Evolutionary conservation across 2,888 invertebrate genomes (phyloP).

Genomic region (Lordiphosa andalusiaca): DNA sequence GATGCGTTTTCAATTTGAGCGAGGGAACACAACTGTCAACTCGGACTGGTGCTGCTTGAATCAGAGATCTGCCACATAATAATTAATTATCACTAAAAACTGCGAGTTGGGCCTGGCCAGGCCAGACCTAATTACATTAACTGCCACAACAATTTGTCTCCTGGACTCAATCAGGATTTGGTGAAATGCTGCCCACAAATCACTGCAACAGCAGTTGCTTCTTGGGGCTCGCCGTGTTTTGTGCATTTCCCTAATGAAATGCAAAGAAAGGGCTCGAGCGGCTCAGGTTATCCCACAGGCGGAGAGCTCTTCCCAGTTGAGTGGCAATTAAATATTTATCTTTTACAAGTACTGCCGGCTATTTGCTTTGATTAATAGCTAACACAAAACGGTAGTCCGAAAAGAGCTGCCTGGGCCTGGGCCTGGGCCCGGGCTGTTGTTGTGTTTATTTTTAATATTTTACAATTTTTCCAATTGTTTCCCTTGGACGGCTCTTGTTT

Average conservation of each 20-base stretch:
- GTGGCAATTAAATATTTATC: slow-evolving; percentile 67
- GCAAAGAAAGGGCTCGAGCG: slow-evolving; percentile 46
- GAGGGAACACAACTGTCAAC: slow-evolving; percentile 15
- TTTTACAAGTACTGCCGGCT: slow-evolving; percentile 34
- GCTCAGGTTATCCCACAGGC: slow-evolving; percentile 19
- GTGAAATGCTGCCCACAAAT: slow-evolving; percentile 18
- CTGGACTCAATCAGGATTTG: slow-evolving; percentile 39
- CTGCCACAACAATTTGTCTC: slow-evolving; percentile 27
- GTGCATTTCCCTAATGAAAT: slow-evolving; percentile 64
- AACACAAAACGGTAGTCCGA: slow-evolving; percentile 23
- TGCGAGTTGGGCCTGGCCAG: slow-evolving; percentile 7
- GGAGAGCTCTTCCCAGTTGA: slow-evolving; percentile 29
- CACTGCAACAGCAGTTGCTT: slow-evolving; percentile 7
- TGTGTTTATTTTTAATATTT: slow-evolving; percentile 45
- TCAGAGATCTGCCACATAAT: slow-evolving; percentile 13
- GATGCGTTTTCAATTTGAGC: slow-evolving; percentile 41
- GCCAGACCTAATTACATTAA: slow-evolving; percentile 53
- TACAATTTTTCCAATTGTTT: slow-evolving; percentile 33
- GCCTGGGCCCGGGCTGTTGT: background rate
- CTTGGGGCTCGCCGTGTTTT: slow-evolving; percentile 14
- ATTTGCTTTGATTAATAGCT: slow-evolving; percentile 63
- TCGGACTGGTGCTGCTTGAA: slow-evolving; percentile 24
- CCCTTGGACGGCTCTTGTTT: slow-evolving; percentile 25
- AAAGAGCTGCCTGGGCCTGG: no score
- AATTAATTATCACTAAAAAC: slow-evolving; percentile 43